A percentile compares a stretch with the other conserved stretches of the same genome.
Evolutionary conservation across 2,113 vertebrate species (phyloP).

Genomic region (Saguinus midas): DNA sequence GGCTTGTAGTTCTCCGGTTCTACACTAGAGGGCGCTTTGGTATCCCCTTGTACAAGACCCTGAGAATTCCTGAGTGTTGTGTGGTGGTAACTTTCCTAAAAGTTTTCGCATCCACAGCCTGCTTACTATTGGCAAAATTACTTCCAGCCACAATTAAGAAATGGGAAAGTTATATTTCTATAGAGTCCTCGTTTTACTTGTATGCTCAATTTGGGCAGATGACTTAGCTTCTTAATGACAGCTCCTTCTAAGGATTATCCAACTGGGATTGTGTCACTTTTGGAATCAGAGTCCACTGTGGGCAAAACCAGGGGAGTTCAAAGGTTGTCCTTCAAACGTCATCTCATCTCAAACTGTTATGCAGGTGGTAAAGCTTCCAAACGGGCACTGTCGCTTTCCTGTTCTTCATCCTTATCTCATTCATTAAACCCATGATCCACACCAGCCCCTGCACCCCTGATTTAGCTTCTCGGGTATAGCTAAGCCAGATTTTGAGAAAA

Average conservation of each 20-base stretch:
- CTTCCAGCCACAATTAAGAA: neutral
- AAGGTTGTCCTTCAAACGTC: neutral
- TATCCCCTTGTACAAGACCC: constrained; percentile 42
- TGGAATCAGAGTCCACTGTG: neutral
- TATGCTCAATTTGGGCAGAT: neutral
- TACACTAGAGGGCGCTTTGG: constrained; percentile 83
- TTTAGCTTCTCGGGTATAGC: neutral
- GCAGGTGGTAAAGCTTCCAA: neutral
- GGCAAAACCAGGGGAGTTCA: neutral
- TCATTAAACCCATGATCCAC: neutral
- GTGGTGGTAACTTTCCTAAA: neutral
- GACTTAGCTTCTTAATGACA: neutral
- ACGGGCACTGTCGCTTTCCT: neutral
- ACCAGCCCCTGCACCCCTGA: neutral
- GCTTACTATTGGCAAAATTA: neutral
- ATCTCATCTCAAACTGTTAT: neutral
- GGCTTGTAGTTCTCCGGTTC: constrained; percentile 72
- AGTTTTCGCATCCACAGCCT: neutral
- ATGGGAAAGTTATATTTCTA: neutral
- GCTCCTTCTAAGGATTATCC: neutral
- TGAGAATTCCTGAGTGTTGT: neutral
- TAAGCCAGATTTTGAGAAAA: neutral
- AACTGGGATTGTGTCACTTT: neutral
- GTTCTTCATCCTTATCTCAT: neutral
- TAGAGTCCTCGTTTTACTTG: neutral